Base-by-base conservation (phyloP, 2,888 invertebrate species). In the Unio delphinus region DNA sequence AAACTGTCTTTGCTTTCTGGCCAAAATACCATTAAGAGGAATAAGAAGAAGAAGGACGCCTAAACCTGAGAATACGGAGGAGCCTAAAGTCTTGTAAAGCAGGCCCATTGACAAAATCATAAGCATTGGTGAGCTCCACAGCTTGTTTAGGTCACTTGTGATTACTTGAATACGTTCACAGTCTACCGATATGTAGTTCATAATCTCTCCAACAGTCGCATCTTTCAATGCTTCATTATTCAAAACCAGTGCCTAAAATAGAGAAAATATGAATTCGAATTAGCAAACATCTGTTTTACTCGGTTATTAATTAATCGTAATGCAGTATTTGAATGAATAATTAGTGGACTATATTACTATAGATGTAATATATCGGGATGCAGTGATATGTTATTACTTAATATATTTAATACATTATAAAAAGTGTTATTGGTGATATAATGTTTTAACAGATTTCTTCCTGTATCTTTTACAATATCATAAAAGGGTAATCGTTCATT, bases 41-140 rank as follows among this genome's bases (percentile, higher is more conserved):
- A 99, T 96, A 74, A 98, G 92, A 65, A 98, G 93, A 58, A 99
- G 93, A 95, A 99, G 96, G 62, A 98, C 95, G 3, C 94, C 95
- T 65, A 99, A 91, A 15, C 83, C 97, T 67, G 97, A 96, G 6
- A 99, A 90, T 0, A 97, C 96, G 0, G 97, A 95, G 0, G 95
- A 93, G 1, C 93, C 93, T 79, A 92, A 45, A 45, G 45, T 45
- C 70, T 86, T 77, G 87, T 88, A 91, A 56, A 91, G 83, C 74
- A 91, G 89, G 73, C 94, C 95, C 64, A 97, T 90, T 0, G 96
- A 94, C 56, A 97, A 90, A 4, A 92, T 92, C 76, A 98, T 97
- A 91, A 97, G 97, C 26, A 97, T 90, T 0, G 97, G 97, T n/a
- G 89, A 79, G 18, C 87, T 87, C 88, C 88, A 88, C 60, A 87